Percentiles rank a stretch among this genome's conserved stretches.
Conservation (phyloP, 2,797 vertebrate species). For the Pitangus sulphuratus region DNA sequence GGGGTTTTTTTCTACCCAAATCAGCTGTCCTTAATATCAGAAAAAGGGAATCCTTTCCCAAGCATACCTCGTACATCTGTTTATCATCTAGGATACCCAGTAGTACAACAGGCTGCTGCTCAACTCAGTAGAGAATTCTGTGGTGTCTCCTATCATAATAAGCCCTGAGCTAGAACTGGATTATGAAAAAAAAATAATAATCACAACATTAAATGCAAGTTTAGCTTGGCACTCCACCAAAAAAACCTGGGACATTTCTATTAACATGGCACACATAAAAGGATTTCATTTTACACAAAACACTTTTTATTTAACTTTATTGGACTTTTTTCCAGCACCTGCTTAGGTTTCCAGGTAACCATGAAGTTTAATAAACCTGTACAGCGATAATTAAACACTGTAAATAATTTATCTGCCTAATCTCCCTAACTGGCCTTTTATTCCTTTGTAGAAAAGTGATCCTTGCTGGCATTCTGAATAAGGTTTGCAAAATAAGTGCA, state of each 20-base stretch:
- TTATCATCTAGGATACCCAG: constrained; percentile 38
- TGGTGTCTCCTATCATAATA: background rate
- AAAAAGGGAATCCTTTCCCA: background rate
- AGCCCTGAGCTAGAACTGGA: constrained; percentile 31
- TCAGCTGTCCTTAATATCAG: constrained; percentile 24
- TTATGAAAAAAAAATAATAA: constrained; percentile 47
- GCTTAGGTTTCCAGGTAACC: constrained; percentile 73
- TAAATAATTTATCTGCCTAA: constrained; percentile 77
- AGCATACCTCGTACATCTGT: constrained; percentile 26
- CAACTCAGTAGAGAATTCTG: background rate
- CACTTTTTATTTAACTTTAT: constrained; percentile 49
- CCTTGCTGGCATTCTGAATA: constrained; percentile 63
- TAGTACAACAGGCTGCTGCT: background rate
- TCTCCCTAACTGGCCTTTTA: constrained; percentile 63
- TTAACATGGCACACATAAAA: constrained; percentile 28
- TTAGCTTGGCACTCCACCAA: constrained; percentile 11
- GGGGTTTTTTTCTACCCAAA: background rate
- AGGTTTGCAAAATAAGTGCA: constrained; percentile 72
- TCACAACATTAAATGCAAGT: constrained; percentile 37
- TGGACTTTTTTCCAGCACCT: constrained; percentile 58
- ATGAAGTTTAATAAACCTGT: constrained; percentile 76
- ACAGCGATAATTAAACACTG: constrained; percentile 76
- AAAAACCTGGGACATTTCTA: constrained; percentile 2
- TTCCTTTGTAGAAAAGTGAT: constrained; percentile 57
- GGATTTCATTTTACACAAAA: constrained; percentile 49